Evolutionary conservation across 2,797 vertebrate genomes (phyloP).

Genomic region (Myotis daubentonii): DNA sequence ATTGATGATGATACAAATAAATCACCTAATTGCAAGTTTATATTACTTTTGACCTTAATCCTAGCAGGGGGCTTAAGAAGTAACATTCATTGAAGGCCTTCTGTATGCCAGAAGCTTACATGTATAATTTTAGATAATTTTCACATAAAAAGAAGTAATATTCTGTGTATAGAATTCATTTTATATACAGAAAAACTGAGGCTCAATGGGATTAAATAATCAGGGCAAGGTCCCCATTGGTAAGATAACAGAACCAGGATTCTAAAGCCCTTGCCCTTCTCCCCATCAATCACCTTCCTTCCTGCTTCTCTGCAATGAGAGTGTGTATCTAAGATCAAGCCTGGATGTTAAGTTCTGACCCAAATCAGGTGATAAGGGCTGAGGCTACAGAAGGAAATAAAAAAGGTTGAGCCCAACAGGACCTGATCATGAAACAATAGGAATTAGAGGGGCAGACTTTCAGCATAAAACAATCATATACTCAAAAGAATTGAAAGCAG

Average conservation of each 20-base stretch:
- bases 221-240: background rate
- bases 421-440: background rate
- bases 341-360: background rate
- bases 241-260: background rate
- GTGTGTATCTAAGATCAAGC: background rate
- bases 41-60: constrained; percentile 78
- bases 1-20: background rate
- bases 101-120: background rate
- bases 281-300: background rate
- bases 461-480: background rate
- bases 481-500: background rate
- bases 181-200: constrained; percentile 5
- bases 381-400: constrained; percentile 27
- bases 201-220: constrained; percentile 20
- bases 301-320: background rate
- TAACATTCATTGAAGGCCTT: constrained; percentile 9
- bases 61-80: background rate
- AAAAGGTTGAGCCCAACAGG: background rate
- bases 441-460: background rate
- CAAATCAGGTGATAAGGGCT: background rate
- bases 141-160: background rate
- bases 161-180: background rate
- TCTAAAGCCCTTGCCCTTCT: background rate
- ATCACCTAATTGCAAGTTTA: constrained; percentile 3
- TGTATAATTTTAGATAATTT: background rate